Base-by-base conservation (phyloP, 2,113 vertebrate genomes). In the Clarias macrocephalus region DNA sequence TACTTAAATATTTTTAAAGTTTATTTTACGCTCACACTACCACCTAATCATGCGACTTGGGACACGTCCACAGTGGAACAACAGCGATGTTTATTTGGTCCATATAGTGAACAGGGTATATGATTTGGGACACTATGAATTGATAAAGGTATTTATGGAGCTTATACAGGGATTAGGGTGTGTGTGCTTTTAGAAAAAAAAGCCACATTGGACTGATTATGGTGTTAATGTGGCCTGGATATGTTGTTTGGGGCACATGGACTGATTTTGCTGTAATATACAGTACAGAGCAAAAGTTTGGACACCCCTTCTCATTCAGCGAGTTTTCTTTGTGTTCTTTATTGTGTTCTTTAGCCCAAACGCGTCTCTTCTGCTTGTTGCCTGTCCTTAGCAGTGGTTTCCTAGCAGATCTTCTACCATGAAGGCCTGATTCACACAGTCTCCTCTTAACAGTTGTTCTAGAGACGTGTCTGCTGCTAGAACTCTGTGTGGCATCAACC, bases 191-290 rank as follows among this genome's bases (percentile, higher is more conserved):
- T 72, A 30, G 30, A 3, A 77, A 48, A 77, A 48, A 54, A 0
- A 5, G 2, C 73, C 23, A 76, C 10, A 54, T 0, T 25, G 23
- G 12, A 7, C 5, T 0, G 3, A 1, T 8, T 2, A 1, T n/a
- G 21, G 42, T 3, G 4, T 15, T 25, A n/a, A 54, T 6, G 48
- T n/a, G 12, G 2, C 3, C 11, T 76, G n/a, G 16, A 16, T 9
- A 18, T 54, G 23, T 54, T 2, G 2, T 54, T 54, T 52, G 23
- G 13, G 5, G n/a, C 48, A n/a, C 3, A 8, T 16, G 37, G 21
- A 37, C 68, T 4, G 2, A 12, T 1, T 4, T 2, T 10, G 9
- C 1, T 48, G 33, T 23, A n/a, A n/a, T n/a, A n/a, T n/a, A n/a
- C n/a, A n/a, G n/a, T n/a, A n/a, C n/a, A n/a, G n/a, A n/a, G n/a